Percentiles rank a stretch among this genome's conserved stretches.
Conservation (phyloP, 1,140 invertebrate species). For the Megathymus violae region DNA sequence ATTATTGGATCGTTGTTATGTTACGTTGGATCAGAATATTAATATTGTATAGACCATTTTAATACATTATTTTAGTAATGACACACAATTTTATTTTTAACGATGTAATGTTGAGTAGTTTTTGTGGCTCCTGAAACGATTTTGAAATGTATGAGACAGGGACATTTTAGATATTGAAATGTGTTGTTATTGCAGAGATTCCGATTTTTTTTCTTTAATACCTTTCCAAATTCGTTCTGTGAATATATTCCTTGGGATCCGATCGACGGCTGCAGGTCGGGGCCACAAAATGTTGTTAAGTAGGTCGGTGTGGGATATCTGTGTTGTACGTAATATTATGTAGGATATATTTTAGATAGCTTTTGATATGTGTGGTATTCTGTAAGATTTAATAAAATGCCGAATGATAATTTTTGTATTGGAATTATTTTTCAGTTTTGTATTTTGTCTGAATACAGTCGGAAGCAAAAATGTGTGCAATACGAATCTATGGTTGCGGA, state of each 20-base stretch:
- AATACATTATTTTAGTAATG: slow-evolving; percentile 6
- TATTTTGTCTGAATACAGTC: slow-evolving; percentile 25
- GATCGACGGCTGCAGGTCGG: slow-evolving; percentile 4
- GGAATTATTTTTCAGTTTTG: slow-evolving; percentile 1
- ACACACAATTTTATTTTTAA: slow-evolving; percentile 19
- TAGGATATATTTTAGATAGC: slow-evolving; percentile 29
- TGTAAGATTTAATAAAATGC: slow-evolving; percentile 5
- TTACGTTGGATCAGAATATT: slow-evolving; percentile 39
- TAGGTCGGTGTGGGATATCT: slow-evolving; percentile 25
- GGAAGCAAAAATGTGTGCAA: slow-evolving; percentile 18
- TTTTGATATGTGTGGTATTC: slow-evolving; percentile 30
- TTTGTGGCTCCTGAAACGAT: slow-evolving; percentile 19
- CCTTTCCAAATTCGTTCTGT: slow-evolving; percentile 2
- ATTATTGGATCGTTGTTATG: slow-evolving; percentile 30
- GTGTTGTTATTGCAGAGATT: slow-evolving; percentile 8
- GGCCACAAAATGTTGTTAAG: slow-evolving; percentile 31
- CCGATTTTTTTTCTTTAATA: background rate
- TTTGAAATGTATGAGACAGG: background rate
- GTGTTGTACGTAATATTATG: slow-evolving; percentile 37
- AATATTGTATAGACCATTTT: slow-evolving; percentile 21
- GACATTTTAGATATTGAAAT: background rate
- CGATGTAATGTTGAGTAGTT: background rate
- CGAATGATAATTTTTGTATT: slow-evolving; percentile 1
- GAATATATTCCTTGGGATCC: slow-evolving; percentile 10
- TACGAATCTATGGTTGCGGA: background rate